Base-by-base conservation (phyloP, 2,113 vertebrate species). In the Eupsittula cactorum region DNA sequence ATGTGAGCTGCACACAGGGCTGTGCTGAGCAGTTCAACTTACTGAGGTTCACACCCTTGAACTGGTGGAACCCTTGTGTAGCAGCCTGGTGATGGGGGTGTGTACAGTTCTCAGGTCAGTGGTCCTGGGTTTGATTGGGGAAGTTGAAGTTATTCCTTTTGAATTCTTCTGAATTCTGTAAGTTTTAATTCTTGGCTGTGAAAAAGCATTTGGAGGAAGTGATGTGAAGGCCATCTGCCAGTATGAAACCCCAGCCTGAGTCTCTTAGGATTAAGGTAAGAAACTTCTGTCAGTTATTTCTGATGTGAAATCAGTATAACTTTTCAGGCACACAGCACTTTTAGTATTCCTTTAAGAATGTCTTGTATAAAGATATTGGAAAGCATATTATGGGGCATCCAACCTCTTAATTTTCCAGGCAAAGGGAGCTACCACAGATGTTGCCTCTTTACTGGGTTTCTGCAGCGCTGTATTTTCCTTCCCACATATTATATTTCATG, bases 401-500 rank as follows among this genome's bases (percentile, higher is more conserved):
- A 29, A 17, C 18, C 39, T 33, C 55, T 55, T 16, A 2, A 44
- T 53, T 86, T 83, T 39, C 18, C 42, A 44, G 25, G 24, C 44
- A 44, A 16, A 29, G 25, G 27, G 24, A 20, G 6, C 16, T 50
- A 31, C 16, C 29, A 27, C 12, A 52, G 59, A 24, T 18, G 5
- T 4, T 74, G 31, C 10, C 19, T 46, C 70, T 21, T 39, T 64
- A 25, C 31, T 68, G 46, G 9, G 28, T 28, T 55, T 59, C 49
- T 73, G 10, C 16, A 21, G 18, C 9, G 13, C 27, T 4, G 3
- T 42, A 6, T 57, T 73, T 76, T 68, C 49, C 24, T 86, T 85
- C n/a, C 23, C 37, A 16, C 0, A 0, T 16, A 13, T 1, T 6
- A 23, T 25, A 59, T 65, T 16, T 37, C 71, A 28, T 2, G 1